Evolutionary conservation across 2,797 vertebrate species (phyloP).

Genomic region (Yasuhikotakia modesta): DNA sequence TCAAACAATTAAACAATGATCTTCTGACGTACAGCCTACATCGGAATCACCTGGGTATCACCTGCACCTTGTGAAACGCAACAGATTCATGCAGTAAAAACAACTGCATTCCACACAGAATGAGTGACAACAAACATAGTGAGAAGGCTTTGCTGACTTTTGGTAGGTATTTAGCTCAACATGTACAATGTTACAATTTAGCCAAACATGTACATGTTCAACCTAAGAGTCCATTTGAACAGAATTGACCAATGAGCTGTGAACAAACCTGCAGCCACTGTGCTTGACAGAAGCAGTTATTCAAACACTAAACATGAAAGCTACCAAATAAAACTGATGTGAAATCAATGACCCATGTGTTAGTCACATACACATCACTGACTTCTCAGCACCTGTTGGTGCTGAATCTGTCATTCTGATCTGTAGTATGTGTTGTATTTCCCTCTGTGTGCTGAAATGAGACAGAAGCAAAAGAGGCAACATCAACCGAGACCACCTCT

Average conservation of each 20-base stretch:
- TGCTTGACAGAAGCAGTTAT: constrained; percentile 24
- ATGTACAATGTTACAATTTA: constrained; percentile 4
- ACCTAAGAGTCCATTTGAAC: background rate
- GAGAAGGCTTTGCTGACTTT: background rate
- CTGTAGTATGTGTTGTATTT: background rate
- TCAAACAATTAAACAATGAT: background rate
- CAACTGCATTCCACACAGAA: background rate
- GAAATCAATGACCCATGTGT: constrained; percentile 20
- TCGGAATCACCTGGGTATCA: background rate
- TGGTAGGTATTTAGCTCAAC: background rate
- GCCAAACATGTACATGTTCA: background rate
- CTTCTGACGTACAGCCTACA: background rate
- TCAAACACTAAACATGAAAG: background rate
- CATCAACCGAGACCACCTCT: too few relatives aligned
- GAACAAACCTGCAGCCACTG: background rate
- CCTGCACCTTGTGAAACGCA: background rate
- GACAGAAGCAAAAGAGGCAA: too few relatives aligned
- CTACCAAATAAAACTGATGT: background rate
- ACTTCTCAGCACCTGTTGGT: constrained; percentile 1
- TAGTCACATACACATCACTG: background rate
- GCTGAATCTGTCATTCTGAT: background rate
- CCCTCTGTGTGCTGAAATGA: background rate
- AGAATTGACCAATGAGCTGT: constrained; percentile 9
- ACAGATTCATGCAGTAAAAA: background rate
- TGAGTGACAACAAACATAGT: constrained; percentile 11